phyloP scores from a whole-genome alignment of 2,113 vertebrate genomes.

The Scomber scombrus region DNA sequence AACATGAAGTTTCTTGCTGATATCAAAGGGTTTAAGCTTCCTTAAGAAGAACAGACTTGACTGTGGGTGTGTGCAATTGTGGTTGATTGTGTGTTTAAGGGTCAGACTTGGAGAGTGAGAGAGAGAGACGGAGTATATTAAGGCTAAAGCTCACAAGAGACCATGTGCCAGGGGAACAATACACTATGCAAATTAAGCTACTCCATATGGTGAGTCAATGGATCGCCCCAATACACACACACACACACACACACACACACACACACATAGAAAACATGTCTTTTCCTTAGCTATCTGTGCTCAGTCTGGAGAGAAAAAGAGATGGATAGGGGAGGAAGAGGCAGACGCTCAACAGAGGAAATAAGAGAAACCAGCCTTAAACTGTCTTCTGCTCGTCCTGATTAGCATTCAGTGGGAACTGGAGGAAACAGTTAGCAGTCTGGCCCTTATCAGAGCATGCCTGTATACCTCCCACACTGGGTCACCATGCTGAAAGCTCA shows the following conservation, averaged over 20 bases:
- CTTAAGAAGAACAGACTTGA: not conserved
- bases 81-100: constrained; percentile 9
- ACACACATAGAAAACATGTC: constrained; percentile 16
- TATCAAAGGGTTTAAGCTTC: too few relatives aligned
- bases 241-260: constrained; percentile 18
- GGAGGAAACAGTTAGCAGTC: constrained; percentile 68
- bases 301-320: constrained; percentile 39
- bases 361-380: constrained; percentile 60
- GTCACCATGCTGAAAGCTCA: constrained; percentile 69
- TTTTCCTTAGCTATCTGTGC: constrained; percentile 37
- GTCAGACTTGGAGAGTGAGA: constrained; percentile 37
- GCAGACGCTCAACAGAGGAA: constrained; percentile 61
- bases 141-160: constrained; percentile 53
- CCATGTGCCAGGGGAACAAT: constrained; percentile 66
- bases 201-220: constrained; percentile 67
- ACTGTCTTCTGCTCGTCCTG: constrained; percentile 57
- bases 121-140: constrained; percentile 53
- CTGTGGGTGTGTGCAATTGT: not conserved
- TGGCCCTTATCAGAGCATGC: constrained; percentile 69
- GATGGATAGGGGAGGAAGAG: constrained; percentile 51
- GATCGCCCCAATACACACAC: constrained; percentile 28
- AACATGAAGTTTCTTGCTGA: too few relatives aligned
- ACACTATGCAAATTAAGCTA: constrained; percentile 72
- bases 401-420: constrained; percentile 73
- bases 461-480: constrained; percentile 77